Conservation (phyloP, 92 coral and sea anemone genomes). For the Siderastrea siderea region DNA sequence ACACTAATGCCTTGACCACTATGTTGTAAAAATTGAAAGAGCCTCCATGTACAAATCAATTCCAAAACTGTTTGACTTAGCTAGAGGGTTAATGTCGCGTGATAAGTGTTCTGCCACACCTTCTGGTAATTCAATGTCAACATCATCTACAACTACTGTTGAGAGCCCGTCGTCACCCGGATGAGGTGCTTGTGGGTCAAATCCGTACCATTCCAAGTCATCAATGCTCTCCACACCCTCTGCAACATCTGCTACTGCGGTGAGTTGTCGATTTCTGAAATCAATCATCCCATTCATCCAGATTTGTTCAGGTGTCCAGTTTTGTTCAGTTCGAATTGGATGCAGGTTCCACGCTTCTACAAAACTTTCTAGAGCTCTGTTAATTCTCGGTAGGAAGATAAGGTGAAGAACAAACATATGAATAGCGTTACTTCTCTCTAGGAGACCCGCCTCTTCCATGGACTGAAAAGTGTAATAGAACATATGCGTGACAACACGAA, state of each 20-base stretch:
- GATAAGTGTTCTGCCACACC: no score
- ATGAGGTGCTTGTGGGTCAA: no score
- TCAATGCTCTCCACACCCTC: no score
- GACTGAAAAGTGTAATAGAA: conserved; percentile 50
- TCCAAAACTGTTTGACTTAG: no score
- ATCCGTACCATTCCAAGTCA: no score
- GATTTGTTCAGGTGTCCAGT: conserved; percentile 72
- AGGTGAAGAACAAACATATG: conserved; percentile 51
- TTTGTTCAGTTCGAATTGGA: conserved; percentile 69
- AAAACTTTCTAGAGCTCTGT: conserved; percentile 61
- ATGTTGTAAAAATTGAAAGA: no score
- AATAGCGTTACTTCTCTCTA: conserved; percentile 42
- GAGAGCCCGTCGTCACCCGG: no score
- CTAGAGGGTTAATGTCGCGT: no score
- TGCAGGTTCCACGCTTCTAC: conserved; percentile 74
- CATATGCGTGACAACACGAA: conserved; percentile 51
- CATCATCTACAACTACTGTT: no score
- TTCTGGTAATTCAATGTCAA: no score
- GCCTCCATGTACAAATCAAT: no score
- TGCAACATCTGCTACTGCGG: conserved; percentile 24
- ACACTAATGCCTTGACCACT: no score
- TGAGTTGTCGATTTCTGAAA: conserved; percentile 18
- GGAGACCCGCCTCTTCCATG: conserved; percentile 56
- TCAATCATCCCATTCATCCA: conserved; percentile 79
- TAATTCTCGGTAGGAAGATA: conserved; percentile 70